Evolutionary conservation across 2,888 invertebrate genomes (phyloP), one percentile per base, ranked within the genome.

Genomic region (Brenthis ino): DNA sequence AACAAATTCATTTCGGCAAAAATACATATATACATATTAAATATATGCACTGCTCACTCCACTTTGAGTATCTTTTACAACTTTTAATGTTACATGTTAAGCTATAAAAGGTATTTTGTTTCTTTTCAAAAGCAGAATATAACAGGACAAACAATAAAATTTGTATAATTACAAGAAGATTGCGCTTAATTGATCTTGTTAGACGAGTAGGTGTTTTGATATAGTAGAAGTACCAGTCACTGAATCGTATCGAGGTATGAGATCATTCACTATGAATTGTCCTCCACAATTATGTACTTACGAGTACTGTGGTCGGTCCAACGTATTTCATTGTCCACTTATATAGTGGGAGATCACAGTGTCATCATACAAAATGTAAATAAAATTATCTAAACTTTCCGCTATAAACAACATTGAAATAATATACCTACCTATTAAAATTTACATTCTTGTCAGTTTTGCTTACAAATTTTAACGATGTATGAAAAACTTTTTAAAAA

Each of bases 301-400:
- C 28, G 20, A 20, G 20, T 20, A 20, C 20, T 20, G 20, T 57
- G 33, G 37, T 57, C 33, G 80, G 54, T 79, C 81, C 79, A 72
- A 70, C 74, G 74, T 51, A 48, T 56, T 64, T 28, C 16, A 48
- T 58, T 60, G 58, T 60, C 47, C 28, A 60, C 48, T 28, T 37
- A 51, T 53, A 33, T 53, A 33, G 63, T 63, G 37, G 61, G 53
- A 53, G 63, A 60, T 16, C 28, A 53, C 33, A 53, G 51, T 50
- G 61, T 53, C 53, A 63, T 37, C 64, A n/a, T 64, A 54, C 12
- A 43, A 13, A 47, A 28, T 14, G 24, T 63, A 16, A 51, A 61
- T 61, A 63, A 37, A 53, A 53, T 51, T 53, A 53, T 63, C 37
- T 43, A 50, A 63, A 20, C 24, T 50, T 14, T 20, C 20, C 58